Percentiles rank a stretch among this genome's conserved stretches.
Conservation (phyloP, 2,888 invertebrate species). For the Muschampia plurimacula region DNA sequence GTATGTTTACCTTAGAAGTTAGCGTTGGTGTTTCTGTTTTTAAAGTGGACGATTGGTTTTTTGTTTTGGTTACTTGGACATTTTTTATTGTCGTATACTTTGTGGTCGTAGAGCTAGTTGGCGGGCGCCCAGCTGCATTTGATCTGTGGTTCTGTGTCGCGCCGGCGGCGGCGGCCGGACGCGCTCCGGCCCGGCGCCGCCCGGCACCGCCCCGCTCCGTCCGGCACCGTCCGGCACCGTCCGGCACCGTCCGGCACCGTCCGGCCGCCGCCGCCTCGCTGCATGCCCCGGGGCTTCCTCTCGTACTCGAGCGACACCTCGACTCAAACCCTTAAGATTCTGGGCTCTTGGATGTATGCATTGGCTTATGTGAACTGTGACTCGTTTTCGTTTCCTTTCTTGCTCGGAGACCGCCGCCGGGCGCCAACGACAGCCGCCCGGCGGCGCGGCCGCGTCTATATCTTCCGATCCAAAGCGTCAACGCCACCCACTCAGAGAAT, state of each 20-base stretch:
- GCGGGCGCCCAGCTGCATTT: constrained; percentile 84
- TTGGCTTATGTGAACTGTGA: constrained; percentile 86
- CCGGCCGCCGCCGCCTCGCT: constrained; percentile 77
- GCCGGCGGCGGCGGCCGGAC: constrained; percentile 66
- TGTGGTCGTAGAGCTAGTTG: constrained; percentile 83
- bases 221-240: constrained; percentile 53
- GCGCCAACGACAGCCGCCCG: constrained; percentile 67
- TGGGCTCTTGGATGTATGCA: constrained; percentile 86
- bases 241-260: too few species aligned
- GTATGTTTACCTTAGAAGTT: constrained; percentile 85
- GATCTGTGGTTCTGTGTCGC: constrained; percentile 83
- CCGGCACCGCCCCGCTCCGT: constrained; percentile 44
- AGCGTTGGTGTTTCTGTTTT: constrained; percentile 84
- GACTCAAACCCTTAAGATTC: constrained; percentile 85
- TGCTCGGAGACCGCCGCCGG: constrained; percentile 76
- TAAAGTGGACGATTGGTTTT: constrained; percentile 80
- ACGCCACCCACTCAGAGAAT: constrained; percentile 36
- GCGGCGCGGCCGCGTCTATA: constrained; percentile 78
- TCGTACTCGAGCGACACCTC: constrained; percentile 80
- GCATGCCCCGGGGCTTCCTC: constrained; percentile 84
- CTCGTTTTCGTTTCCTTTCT: constrained; percentile 86
- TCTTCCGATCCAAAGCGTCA: constrained; percentile 60
- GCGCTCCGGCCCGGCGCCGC: constrained; percentile 46
- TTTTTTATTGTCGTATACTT: constrained; percentile 77
- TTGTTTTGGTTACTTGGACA: constrained; percentile 64